These are phyloP conservation scores for Erebia palarica DNA, from an alignment of 2,888 invertebrate genomes.

Conservation along the genomic window DNA sequence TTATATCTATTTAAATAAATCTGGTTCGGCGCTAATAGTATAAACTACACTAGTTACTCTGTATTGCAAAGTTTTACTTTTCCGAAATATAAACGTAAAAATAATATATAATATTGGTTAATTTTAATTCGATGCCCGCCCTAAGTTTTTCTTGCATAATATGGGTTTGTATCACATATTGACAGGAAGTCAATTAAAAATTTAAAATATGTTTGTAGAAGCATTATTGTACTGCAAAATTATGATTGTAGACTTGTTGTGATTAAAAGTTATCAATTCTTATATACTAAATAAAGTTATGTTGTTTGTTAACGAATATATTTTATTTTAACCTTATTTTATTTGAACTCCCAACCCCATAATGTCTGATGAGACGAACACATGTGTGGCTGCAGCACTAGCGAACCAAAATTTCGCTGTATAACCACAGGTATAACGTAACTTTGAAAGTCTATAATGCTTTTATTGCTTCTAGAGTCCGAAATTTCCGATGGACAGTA, in stretches of 20 bases:
- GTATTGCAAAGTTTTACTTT: too few species aligned
- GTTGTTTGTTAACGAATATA: constrained; percentile 72
- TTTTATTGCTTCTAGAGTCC: not conserved
- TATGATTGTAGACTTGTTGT: constrained; percentile 57
- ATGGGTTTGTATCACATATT: constrained; percentile 1
- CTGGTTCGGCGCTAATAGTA: too few species aligned
- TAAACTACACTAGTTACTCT: too few species aligned
- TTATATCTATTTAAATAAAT: too few species aligned
- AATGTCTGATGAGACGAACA: too few species aligned
- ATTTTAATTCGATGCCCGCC: not conserved
- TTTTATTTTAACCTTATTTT: constrained; percentile 36
- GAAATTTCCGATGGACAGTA: not conserved
- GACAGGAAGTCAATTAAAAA: constrained; percentile 18
- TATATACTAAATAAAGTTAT: constrained; percentile 65
- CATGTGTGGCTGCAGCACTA: not conserved
- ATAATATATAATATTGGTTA: not conserved
- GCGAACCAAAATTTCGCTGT: too few species aligned
- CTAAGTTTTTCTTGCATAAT: too few species aligned
- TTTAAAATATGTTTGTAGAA: not conserved
- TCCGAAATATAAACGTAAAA: too few species aligned
- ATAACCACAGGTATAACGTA: too few species aligned
- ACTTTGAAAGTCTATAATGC: not conserved
- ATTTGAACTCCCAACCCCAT: constrained; percentile 24
- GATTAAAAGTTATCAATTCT: constrained; percentile 51
- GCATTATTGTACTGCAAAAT: constrained; percentile 14